Evolutionary conservation across 1,140 invertebrate species (phyloP).

Genomic region (Caligus rogercresseyi): DNA sequence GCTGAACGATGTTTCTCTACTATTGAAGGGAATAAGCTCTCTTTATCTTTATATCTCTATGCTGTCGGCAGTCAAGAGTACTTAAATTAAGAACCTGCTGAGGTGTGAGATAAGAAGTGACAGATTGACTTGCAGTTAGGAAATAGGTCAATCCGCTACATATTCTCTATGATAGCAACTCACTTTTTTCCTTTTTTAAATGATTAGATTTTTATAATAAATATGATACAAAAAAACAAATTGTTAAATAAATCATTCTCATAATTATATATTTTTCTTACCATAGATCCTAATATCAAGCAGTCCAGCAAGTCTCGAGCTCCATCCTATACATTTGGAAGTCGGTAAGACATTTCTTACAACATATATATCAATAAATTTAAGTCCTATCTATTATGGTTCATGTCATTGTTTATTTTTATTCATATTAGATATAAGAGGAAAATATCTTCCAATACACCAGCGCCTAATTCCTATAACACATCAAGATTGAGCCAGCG

Average conservation of each 20-base stretch:
- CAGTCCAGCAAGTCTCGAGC: slow-evolving; percentile 12
- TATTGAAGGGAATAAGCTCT: too few relatives aligned
- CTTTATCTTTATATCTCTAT: too few relatives aligned
- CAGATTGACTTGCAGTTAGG: too few relatives aligned
- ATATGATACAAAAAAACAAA: background rate
- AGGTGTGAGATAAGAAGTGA: too few relatives aligned
- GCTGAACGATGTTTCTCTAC: too few relatives aligned
- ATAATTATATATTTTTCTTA: slow-evolving; percentile 1
- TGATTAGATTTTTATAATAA: background rate
- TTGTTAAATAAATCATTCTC: background rate
- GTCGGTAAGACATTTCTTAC: slow-evolving; percentile 9
- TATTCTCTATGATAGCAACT: too few relatives aligned
- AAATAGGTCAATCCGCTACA: too few relatives aligned
- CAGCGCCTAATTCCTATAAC: slow-evolving; percentile 15
- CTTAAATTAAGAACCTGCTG: too few relatives aligned
- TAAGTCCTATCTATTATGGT: background rate
- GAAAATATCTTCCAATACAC: background rate
- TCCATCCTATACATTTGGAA: slow-evolving; percentile 12
- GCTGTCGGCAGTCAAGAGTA: too few relatives aligned
- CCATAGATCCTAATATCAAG: slow-evolving; percentile 6
- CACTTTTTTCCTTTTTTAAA: too few relatives aligned
- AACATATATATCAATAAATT: background rate
- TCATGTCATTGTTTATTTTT: background rate
- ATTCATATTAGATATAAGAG: background rate
- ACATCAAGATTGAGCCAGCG: background rate